These are phyloP conservation scores for Triplophysa rosa DNA, from an alignment of 2,113 vertebrate species.

Conservation along the genomic window DNA sequence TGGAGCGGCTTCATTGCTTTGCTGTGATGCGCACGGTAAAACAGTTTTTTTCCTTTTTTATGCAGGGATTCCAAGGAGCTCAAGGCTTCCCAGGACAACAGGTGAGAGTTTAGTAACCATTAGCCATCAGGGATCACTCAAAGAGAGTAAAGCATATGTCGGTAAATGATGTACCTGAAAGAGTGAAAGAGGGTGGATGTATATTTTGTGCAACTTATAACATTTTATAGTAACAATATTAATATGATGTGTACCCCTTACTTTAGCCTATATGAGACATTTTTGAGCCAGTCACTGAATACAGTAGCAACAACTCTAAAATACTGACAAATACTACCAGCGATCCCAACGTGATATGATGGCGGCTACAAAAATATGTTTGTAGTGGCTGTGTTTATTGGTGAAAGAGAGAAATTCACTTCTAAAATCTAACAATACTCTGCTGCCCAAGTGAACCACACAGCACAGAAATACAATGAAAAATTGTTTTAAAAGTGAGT, in stretches of 20 bases:
- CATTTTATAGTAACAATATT: neutral
- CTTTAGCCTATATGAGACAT: neutral
- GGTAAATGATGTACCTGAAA: neutral
- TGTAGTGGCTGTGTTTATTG: too few relatives aligned
- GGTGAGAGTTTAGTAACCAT: conserved; percentile 71
- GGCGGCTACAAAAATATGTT: too few relatives aligned
- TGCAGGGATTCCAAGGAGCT: conserved; percentile 89
- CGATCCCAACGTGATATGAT: too few relatives aligned
- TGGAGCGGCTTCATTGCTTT: neutral
- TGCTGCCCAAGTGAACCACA: too few relatives aligned
- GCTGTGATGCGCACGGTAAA: neutral
- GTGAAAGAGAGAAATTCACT: too few relatives aligned
- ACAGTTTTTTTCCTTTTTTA: conserved; percentile 26
- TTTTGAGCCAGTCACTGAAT: too few relatives aligned
- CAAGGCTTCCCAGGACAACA: conserved; percentile 89
- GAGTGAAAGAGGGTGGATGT: neutral
- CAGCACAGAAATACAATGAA: too few relatives aligned
- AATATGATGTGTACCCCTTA: neutral
- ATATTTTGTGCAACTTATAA: neutral
- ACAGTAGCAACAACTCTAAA: too few relatives aligned
- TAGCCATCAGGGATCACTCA: neutral
- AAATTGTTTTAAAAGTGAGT: too few relatives aligned
- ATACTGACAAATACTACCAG: too few relatives aligned
- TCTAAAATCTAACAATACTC: too few relatives aligned
- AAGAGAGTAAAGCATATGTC: neutral